Base-by-base conservation (phyloP, 37 sponge, comb jelly and placozoan species). In the Ianthella basta region DNA sequence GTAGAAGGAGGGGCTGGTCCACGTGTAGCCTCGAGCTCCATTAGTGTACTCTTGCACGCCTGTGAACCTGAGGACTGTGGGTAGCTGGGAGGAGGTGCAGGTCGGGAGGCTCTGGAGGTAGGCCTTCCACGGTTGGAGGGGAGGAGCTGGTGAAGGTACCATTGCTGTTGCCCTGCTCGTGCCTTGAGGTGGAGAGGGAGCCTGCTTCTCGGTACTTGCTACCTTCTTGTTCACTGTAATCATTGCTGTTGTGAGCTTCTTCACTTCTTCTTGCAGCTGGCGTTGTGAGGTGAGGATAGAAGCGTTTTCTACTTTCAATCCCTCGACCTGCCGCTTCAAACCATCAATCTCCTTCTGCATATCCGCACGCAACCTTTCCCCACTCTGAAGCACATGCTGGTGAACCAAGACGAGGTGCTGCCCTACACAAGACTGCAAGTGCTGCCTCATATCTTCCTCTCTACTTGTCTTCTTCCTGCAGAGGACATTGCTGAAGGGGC, bases 1-100 rank as follows among this genome's bases (percentile, higher is more conserved):
- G 66, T 64, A 64, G n/a, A 64, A 64, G n/a, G 29, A 29, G 14
- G 66, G 66, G 66, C 66, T 64, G 6, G 6, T 64, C 66, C 66
- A 64, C 29, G 66, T 29, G 12, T 16, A 10, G n/a, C 27, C n/a
- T 29, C 27, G 23, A 16, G 23, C 66, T 12, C 12, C 27, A 16
- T 64, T 30, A 16, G 23, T 8, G n/a, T n/a, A n/a, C n/a, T n/a
- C n/a, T 64, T 64, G 20, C 23, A 16, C 14, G 66, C n/a, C 23
- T 24, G 14, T 8, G 23, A 29, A 64, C 29, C 8, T 8, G n/a
- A 64, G 27, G 23, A 16, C 27, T 24, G 66, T 30, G 8, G 66
- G 66, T 64, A 64, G 27, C 23, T 29, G 29, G 12, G 27, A 24
- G 27, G 23, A 24, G 23, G 23, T 64, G n/a, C n/a, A n/a, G 23